A percentile compares a stretch with the other conserved stretches of the same genome.
phyloP scores from a whole-genome alignment of 2,113 vertebrate species.

The Uria aalge region DNA sequence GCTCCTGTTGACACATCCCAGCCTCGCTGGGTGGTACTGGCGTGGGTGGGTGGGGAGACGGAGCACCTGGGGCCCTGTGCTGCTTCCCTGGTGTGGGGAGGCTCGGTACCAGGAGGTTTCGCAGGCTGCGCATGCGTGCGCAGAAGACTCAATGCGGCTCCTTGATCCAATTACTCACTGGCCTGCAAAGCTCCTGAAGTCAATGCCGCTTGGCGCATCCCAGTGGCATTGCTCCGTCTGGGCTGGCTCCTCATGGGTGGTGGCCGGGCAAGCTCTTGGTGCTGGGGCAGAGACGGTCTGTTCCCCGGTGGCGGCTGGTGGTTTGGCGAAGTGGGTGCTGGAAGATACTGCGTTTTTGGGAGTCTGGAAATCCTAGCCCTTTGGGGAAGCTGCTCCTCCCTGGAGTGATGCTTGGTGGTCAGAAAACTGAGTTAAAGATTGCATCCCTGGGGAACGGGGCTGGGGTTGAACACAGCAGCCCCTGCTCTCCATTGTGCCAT shows the following conservation, averaged over 20 bases:
- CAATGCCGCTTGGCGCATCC: background rate
- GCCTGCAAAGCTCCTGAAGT: background rate
- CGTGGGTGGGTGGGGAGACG: background rate
- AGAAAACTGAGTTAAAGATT: background rate
- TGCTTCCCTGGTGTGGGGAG: accelerated
- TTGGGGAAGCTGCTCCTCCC: background rate
- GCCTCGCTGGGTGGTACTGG: background rate
- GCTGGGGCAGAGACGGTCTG: background rate
- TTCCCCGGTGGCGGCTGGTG: accelerated
- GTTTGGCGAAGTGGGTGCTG: background rate
- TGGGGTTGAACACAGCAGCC: background rate
- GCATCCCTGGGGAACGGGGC: background rate
- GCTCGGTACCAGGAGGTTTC: accelerated
- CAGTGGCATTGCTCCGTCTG: accelerated
- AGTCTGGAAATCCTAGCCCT: background rate
- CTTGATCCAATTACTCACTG: background rate
- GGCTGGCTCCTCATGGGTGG: background rate
- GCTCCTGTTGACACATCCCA: background rate
- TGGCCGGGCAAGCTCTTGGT: accelerated
- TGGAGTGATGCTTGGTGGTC: background rate
- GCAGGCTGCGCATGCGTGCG: accelerated
- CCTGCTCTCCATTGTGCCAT: accelerated
- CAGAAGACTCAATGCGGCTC: background rate
- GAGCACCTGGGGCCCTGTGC: background rate
- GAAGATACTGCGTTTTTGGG: accelerated